Evolutionary conservation across 2,113 vertebrate species (phyloP).

Genomic region (Chionodraco myersi): DNA sequence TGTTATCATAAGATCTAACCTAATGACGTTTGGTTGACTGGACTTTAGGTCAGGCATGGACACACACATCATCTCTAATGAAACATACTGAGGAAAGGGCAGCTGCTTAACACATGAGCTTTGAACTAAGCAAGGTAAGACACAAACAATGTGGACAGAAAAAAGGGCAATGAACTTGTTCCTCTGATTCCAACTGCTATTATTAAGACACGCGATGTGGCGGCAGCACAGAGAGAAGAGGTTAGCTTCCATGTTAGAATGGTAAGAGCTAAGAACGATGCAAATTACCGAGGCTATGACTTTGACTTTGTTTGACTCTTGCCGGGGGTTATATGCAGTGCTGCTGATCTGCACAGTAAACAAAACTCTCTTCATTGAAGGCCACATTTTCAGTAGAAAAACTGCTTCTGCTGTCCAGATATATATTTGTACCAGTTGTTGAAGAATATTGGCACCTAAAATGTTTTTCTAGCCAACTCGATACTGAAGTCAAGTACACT

Average conservation of each 20-base stretch:
- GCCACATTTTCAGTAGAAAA: conserved; percentile 6
- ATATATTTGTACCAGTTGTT: neutral
- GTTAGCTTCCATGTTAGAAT: neutral
- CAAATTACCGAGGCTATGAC: neutral
- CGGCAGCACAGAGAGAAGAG: neutral
- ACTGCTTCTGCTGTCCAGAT: neutral
- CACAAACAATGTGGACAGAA: no score
- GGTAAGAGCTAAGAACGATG: neutral
- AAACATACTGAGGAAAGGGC: conserved; percentile 20
- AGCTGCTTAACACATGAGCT: conserved; percentile 14
- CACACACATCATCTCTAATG: neutral
- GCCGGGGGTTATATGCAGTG: conserved; percentile 21
- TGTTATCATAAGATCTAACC: neutral
- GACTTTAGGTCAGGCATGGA: neutral
- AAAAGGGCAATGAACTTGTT: neutral
- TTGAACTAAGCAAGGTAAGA: conserved; percentile 13
- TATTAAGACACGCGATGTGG: conserved; percentile 7
- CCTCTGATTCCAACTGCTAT: neutral
- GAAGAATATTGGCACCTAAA: conserved; percentile 27
- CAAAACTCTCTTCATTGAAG: neutral
- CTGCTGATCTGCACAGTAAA: conserved; percentile 30
- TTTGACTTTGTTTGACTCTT: conserved; percentile 34
- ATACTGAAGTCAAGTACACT: conserved; percentile 15
- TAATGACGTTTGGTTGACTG: conserved; percentile 12
- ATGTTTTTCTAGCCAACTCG: neutral